These are phyloP conservation scores for Geopemphigus sp. DNA, from an alignment of 1,140 invertebrate species.

Conservation along the genomic window DNA sequence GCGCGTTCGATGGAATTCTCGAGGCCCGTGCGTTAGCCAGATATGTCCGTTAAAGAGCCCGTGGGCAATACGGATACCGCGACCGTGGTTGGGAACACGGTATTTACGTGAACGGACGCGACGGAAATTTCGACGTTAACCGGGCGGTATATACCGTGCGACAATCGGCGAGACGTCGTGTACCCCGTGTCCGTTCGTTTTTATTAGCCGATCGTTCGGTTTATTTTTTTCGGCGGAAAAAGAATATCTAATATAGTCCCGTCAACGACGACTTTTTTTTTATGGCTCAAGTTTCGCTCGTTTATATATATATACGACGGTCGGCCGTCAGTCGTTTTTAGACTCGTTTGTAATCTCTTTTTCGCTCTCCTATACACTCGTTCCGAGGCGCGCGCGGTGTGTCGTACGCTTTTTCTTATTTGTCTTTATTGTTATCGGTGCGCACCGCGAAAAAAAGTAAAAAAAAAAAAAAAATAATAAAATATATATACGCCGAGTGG, in stretches of 20 bases:
- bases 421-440: slow-evolving; percentile 20
- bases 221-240: not conserved
- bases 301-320: too few species aligned
- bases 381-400: not conserved
- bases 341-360: slow-evolving; percentile 13
- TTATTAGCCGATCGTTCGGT: slow-evolving; percentile 15
- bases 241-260: not conserved
- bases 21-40: too few species aligned
- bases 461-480: slow-evolving; percentile 8
- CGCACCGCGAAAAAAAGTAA: not conserved
- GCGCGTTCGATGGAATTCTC: too few species aligned
- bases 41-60: too few species aligned
- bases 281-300: slow-evolving; percentile 21
- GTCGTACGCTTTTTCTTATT: not conserved
- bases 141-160: too few species aligned
- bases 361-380: not conserved
- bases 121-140: too few species aligned
- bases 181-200: not conserved
- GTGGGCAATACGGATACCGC: too few species aligned
- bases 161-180: too few species aligned
- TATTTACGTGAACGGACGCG: too few species aligned
- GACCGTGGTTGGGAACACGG: too few species aligned
- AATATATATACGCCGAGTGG: not conserved
- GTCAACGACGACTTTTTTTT: not conserved
- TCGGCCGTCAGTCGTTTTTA: slow-evolving; percentile 1